phyloP scores from a whole-genome alignment of 2,113 vertebrate species.

The Chelonoidis abingdonii region DNA sequence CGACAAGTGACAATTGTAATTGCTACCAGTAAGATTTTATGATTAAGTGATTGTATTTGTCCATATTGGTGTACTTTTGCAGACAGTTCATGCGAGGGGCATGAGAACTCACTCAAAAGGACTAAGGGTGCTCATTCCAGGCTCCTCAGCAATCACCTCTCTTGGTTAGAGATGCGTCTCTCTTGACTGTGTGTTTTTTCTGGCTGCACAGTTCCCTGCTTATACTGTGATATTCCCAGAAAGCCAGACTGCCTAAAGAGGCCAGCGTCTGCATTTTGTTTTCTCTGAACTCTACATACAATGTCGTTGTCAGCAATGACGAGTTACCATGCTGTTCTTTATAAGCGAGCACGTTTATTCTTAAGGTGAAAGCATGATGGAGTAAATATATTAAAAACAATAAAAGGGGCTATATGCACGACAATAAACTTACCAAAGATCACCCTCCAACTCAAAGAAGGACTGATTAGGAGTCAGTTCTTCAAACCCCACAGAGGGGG shows the following conservation, averaged over 20 bases:
- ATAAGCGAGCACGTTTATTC: background rate
- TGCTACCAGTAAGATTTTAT: background rate
- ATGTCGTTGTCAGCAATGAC: no score
- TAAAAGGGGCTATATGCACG: background rate
- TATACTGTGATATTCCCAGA: no score
- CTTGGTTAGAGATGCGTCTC: background rate
- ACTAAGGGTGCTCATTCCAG: background rate
- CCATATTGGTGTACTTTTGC: background rate
- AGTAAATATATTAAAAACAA: background rate
- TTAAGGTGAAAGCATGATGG: background rate
- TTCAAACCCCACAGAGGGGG: background rate
- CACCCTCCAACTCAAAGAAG: background rate
- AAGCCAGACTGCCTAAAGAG: no score
- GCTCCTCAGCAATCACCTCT: background rate
- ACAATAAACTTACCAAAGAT: background rate
- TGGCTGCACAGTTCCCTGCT: background rate
- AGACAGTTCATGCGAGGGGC: background rate
- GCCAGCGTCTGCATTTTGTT: background rate
- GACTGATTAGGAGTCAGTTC: background rate
- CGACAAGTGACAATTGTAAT: background rate
- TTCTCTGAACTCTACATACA: background rate
- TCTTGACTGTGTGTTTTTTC: background rate
- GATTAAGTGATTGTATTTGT: background rate
- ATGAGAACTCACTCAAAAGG: background rate
- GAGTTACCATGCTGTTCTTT: background rate